These are phyloP conservation scores for Sciurus vulgaris DNA, from an alignment of 2,797 vertebrate genomes.

Conservation along the genomic window DNA sequence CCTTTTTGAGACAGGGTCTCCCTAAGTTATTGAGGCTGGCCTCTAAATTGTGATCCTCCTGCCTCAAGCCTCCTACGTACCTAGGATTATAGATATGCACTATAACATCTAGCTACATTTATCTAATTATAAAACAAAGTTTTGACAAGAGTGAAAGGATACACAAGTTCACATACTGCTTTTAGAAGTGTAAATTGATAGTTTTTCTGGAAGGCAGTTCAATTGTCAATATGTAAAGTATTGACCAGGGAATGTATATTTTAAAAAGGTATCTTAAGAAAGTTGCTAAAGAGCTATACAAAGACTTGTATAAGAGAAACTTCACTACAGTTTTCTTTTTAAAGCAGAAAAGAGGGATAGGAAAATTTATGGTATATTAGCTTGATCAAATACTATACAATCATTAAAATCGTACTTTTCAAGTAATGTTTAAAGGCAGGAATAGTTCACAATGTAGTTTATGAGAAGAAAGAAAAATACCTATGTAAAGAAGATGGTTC, in stretches of 20 bases:
- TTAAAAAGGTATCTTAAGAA: slow-evolving; percentile 13
- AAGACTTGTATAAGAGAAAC: neutral
- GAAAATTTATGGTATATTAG: slow-evolving; percentile 39
- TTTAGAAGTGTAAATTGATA: slow-evolving; percentile 34
- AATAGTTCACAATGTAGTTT: slow-evolving; percentile 42
- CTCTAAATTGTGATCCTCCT: too few species aligned
- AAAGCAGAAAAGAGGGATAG: neutral
- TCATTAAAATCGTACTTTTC: slow-evolving; percentile 42
- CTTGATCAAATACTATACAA: slow-evolving; percentile 14
- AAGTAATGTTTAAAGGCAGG: slow-evolving; percentile 58
- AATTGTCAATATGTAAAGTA: neutral
- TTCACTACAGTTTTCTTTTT: slow-evolving; percentile 11
- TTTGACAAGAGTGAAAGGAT: neutral
- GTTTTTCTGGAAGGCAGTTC: slow-evolving; percentile 5
- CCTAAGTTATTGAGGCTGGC: too few species aligned
- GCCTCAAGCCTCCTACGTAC: too few species aligned
- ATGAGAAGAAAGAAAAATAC: slow-evolving; percentile 13
- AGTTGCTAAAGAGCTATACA: slow-evolving; percentile 3
- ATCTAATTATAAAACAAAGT: neutral
- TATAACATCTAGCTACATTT: neutral
- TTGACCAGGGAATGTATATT: neutral
- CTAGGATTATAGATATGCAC: too few species aligned
- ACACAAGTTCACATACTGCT: neutral
- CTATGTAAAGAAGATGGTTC: neutral
- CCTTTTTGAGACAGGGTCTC: too few species aligned